Conservation (phyloP, 2,113 vertebrate genomes). For the Anoplopoma fimbria region DNA sequence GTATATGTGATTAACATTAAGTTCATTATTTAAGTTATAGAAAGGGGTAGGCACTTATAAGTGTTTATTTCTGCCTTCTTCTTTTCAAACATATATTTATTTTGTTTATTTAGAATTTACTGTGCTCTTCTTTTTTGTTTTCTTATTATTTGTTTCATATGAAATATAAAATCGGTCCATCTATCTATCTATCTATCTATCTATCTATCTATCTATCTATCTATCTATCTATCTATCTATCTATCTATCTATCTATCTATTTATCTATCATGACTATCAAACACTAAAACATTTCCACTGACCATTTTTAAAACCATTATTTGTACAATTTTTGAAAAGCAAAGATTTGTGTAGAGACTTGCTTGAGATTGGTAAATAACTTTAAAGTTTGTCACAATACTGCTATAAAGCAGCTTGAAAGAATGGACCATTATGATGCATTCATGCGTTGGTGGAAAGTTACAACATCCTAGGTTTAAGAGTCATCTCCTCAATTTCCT, state of each 20-base stretch:
- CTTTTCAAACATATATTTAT: too few species aligned
- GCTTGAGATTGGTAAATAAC: not conserved
- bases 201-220: not conserved
- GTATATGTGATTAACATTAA: too few species aligned
- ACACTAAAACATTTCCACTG: not conserved
- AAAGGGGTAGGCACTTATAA: too few species aligned
- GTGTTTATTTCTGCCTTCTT: too few species aligned
- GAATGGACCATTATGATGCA: not conserved
- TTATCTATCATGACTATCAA: not conserved
- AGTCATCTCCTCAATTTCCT: not conserved
- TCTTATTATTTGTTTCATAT: too few species aligned
- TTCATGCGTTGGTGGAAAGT: not conserved
- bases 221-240: not conserved
- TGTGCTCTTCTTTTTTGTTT: too few species aligned
- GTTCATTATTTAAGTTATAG: too few species aligned
- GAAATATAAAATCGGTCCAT: too few species aligned
- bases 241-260: too few species aligned
- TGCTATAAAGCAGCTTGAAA: not conserved
- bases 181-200: not conserved
- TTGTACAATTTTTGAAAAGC: not conserved
- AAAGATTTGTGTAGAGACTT: not conserved
- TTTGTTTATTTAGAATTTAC: too few species aligned
- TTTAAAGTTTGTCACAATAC: not conserved
- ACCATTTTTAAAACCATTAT: not conserved
- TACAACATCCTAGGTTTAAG: not conserved